These are phyloP conservation scores for Etheostoma cragini DNA, from an alignment of 2,113 vertebrate species.

Conservation along the genomic window DNA sequence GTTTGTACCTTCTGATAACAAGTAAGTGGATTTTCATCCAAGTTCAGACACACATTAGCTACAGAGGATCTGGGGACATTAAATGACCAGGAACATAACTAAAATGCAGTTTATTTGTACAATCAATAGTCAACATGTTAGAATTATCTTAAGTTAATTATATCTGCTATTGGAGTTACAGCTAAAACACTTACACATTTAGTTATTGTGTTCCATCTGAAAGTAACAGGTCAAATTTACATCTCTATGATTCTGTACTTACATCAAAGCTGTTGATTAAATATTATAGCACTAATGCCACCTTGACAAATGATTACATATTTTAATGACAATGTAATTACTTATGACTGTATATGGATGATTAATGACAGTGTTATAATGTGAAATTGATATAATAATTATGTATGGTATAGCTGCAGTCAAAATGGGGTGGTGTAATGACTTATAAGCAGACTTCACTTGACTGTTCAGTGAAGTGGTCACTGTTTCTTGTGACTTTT, in stretches of 20 bases:
- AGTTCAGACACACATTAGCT: constrained; percentile 37
- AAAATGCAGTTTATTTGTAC: constrained; percentile 17
- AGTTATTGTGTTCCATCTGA: background rate
- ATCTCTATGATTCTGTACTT: background rate
- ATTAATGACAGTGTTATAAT: background rate
- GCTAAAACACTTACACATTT: background rate
- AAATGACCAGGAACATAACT: constrained; percentile 46
- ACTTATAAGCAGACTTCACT: background rate
- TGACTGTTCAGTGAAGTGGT: background rate
- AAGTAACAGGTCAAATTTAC: background rate
- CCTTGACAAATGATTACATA: background rate
- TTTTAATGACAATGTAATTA: constrained; percentile 10
- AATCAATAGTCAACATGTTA: constrained; percentile 11
- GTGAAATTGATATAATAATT: background rate
- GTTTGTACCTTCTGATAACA: constrained; percentile 29
- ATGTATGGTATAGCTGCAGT: background rate
- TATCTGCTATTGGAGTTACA: background rate
- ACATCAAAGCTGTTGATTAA: background rate
- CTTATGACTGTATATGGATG: background rate
- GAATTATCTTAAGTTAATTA: constrained; percentile 39
- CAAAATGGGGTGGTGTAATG: background rate
- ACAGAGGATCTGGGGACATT: constrained; percentile 18
- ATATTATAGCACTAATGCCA: background rate
- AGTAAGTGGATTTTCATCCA: constrained; percentile 34
- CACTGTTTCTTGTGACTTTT: background rate